These are phyloP conservation scores for Furnarius figulus DNA, from an alignment of 2,113 vertebrate species.

Conservation along the genomic window DNA sequence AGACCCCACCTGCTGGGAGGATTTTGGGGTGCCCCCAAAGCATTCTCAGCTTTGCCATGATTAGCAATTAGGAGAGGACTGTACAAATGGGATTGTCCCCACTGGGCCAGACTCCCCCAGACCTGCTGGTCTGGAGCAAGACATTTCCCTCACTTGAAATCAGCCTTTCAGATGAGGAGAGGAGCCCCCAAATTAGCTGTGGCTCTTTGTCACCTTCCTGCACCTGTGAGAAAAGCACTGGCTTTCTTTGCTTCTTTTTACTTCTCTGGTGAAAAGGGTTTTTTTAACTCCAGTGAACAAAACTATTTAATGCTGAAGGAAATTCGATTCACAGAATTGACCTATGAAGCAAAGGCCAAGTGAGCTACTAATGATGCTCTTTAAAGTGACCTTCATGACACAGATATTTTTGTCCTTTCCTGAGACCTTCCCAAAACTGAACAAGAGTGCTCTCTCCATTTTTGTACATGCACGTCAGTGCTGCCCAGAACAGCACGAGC, in stretches of 20 bases:
- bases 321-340: background rate
- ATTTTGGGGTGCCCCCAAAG: background rate
- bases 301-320: background rate
- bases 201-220: background rate
- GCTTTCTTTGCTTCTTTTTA: background rate
- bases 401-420: background rate
- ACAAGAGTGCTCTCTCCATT: background rate
- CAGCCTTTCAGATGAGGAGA: too few relatives aligned
- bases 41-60: fast-evolving
- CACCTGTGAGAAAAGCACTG: background rate
- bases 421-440: background rate
- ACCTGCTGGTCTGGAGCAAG: background rate
- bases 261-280: background rate
- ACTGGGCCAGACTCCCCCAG: background rate
- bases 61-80: background rate
- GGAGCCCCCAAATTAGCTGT: background rate
- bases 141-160: fast-evolving
- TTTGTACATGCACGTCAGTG: background rate
- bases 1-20: background rate
- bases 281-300: background rate
- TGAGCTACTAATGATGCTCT: background rate
- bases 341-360: background rate
- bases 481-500: fast-evolving
- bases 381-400: background rate
- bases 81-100: background rate